Evolutionary conservation across 2,797 vertebrate genomes (phyloP).

Genomic region (Odontamblyopus rebecca): DNA sequence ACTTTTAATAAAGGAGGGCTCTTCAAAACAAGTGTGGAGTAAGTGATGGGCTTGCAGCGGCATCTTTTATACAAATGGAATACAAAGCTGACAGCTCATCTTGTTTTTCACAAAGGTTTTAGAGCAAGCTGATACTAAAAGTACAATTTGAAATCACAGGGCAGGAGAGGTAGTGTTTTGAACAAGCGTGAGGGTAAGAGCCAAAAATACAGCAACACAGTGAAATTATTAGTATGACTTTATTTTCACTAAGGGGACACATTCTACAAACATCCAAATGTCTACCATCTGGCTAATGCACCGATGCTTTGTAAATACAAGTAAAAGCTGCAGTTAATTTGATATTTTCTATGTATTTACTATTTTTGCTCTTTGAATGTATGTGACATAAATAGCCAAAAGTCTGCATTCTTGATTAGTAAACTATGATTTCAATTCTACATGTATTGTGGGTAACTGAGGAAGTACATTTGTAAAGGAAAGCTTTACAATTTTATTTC

Average conservation of each 20-base stretch:
- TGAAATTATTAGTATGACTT: too few relatives aligned
- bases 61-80: constrained; percentile 4
- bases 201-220: neutral
- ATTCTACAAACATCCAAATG: too few relatives aligned
- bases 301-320: too few relatives aligned
- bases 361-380: too few relatives aligned
- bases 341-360: too few relatives aligned
- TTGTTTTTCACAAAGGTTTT: constrained; percentile 3
- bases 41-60: neutral
- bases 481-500: neutral
- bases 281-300: too few relatives aligned
- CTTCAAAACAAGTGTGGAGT: constrained; percentile 3
- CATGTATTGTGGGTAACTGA: neutral
- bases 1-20: constrained; percentile 3
- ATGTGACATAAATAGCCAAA: too few relatives aligned
- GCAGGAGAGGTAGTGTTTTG: neutral
- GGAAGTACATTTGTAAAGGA: neutral
- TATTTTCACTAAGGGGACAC: too few relatives aligned
- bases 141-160: neutral
- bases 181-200: neutral
- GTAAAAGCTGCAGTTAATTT: too few relatives aligned
- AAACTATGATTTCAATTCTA: neutral
- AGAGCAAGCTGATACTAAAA: neutral
- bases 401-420: neutral
- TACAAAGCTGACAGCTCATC: constrained; percentile 2